A percentile compares a stretch with the other conserved stretches of the same genome.
These are phyloP conservation scores for Spilosoma lubricipeda DNA, from an alignment of 2,888 invertebrate species.

Conservation along the genomic window DNA sequence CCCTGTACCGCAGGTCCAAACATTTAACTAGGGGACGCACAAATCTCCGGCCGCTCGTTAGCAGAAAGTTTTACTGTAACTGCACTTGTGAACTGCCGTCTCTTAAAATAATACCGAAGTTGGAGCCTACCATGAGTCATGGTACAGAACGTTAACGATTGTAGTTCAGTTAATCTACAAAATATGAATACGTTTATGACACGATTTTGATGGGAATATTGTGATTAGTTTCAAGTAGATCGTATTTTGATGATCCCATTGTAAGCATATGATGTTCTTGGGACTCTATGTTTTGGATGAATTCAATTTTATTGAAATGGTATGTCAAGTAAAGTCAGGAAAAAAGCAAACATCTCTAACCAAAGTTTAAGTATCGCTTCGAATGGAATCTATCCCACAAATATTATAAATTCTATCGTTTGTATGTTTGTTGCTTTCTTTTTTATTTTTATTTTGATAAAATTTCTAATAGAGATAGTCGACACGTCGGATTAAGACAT, in stretches of 20 bases:
- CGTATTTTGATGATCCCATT: no score
- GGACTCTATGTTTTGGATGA: no score
- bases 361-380: no score
- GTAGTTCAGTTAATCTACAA: background rate
- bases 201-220: background rate
- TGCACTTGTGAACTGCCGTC: conserved; percentile 69
- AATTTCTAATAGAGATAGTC: no score
- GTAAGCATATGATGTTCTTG: background rate
- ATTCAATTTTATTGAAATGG: background rate
- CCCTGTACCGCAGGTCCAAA: conserved; percentile 38
- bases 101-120: conserved; percentile 61
- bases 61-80: conserved; percentile 70
- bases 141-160: conserved; percentile 10
- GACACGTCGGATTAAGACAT: no score
- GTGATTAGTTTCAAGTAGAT: background rate
- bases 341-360: no score
- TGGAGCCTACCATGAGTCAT: conserved; percentile 23
- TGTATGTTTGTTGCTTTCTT: no score
- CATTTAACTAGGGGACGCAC: conserved; percentile 62
- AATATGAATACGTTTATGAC: background rate
- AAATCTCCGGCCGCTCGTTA: conserved; percentile 70
- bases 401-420: no score
- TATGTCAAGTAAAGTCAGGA: background rate
- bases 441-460: no score
- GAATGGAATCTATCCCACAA: no score